Percentiles rank a stretch among this genome's conserved stretches.
Conservation (phyloP, 2,113 vertebrate genomes). For the Microtus oregoni region DNA sequence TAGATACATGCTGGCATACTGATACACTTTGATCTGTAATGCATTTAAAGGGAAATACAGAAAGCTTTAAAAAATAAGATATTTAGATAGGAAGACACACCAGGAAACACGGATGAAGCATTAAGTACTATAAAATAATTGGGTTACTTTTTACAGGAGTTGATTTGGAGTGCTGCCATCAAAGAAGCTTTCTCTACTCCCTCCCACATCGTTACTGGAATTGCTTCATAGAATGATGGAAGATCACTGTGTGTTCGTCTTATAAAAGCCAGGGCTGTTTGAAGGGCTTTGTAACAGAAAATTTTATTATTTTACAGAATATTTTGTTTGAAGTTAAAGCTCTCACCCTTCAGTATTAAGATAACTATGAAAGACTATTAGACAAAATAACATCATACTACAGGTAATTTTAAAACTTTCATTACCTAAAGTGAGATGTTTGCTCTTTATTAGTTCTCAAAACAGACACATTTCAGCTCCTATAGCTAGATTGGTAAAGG, state of each 20-base stretch:
- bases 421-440: conserved; percentile 8
- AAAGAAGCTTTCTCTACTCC: not conserved
- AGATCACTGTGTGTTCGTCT: not conserved
- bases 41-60: conserved; percentile 5
- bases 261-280: not conserved
- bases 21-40: not conserved
- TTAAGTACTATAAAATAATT: conserved; percentile 53
- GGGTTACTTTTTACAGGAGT: conserved; percentile 38
- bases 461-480: not conserved
- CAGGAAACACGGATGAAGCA: not conserved
- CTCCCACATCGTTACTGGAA: conserved; percentile 1
- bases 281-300: not conserved
- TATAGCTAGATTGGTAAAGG: not conserved
- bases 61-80: conserved; percentile 58
- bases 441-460: conserved; percentile 8
- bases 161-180: conserved; percentile 1
- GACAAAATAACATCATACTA: not conserved
- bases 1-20: not conserved
- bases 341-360: not conserved
- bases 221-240: not conserved
- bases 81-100: conserved; percentile 18
- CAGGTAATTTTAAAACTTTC: not conserved
- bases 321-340: not conserved
- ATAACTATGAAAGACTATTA: conserved; percentile 21
- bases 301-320: conserved; percentile 8